phyloP scores from a whole-genome alignment of 1,140 invertebrate genomes.

The Drosophila kurseongensis region DNA sequence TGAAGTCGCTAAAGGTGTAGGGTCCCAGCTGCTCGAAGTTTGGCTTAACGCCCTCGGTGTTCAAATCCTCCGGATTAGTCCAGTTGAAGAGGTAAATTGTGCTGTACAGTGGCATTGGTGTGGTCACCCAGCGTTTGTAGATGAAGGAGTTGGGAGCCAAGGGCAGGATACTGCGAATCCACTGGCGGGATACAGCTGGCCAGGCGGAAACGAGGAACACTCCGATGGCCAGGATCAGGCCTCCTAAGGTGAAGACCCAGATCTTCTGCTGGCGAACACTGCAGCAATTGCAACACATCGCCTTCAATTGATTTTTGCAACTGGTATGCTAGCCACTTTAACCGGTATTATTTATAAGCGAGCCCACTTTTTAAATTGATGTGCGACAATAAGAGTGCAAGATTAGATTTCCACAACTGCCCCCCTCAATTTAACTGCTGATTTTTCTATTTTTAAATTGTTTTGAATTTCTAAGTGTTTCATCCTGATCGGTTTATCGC shows the following conservation, averaged over 20 bases:
- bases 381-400: background rate
- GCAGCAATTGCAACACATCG: slow-evolving; percentile 75
- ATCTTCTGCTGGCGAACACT: slow-evolving; percentile 72
- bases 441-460: slow-evolving; percentile 8
- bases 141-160: slow-evolving; percentile 87
- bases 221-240: slow-evolving; percentile 43
- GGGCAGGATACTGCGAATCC: slow-evolving; percentile 85
- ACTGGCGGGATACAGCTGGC: slow-evolving; percentile 50
- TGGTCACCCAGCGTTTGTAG: slow-evolving; percentile 89
- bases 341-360: slow-evolving; percentile 18
- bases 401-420: slow-evolving; percentile 23
- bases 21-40: slow-evolving; percentile 88
- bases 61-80: slow-evolving; percentile 89
- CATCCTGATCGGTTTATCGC: slow-evolving; percentile 5
- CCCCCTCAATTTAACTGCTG: background rate
- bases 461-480: slow-evolving; percentile 1
- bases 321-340: background rate
- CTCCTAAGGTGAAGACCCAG: slow-evolving; percentile 67
- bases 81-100: slow-evolving; percentile 92
- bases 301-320: background rate
- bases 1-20: slow-evolving; percentile 87
- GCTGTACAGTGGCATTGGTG: slow-evolving; percentile 90
- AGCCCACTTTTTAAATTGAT: slow-evolving; percentile 2
- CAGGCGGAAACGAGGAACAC: slow-evolving; percentile 52
- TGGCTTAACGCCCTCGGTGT: slow-evolving; percentile 86